Conservation (phyloP, 2,113 vertebrate genomes). For the Morone chrysops region DNA sequence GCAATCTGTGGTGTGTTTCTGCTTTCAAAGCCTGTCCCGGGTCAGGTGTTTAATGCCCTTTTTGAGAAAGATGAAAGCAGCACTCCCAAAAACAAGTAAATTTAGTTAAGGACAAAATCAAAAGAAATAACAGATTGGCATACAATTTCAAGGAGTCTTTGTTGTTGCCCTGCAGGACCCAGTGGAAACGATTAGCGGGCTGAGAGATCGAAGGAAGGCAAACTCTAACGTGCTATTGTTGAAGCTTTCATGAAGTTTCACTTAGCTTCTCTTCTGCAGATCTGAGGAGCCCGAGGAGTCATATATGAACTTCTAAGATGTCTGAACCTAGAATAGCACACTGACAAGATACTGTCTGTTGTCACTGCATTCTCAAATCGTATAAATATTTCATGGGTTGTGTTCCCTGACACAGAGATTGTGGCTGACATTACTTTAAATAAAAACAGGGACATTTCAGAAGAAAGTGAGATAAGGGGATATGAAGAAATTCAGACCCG, state of each 20-base stretch:
- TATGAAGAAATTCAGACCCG: background rate
- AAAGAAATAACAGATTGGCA: slow-evolving; percentile 58
- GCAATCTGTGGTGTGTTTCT: slow-evolving; percentile 17
- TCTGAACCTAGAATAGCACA: slow-evolving; percentile 45
- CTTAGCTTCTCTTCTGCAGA: slow-evolving; percentile 48
- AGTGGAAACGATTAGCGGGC: slow-evolving; percentile 53
- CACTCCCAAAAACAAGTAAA: slow-evolving; percentile 51
- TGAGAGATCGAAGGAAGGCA: slow-evolving; percentile 40
- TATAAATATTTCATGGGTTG: slow-evolving; percentile 54
- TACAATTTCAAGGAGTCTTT: slow-evolving; percentile 54
- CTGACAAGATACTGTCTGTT: slow-evolving; percentile 52
- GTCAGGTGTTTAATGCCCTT: slow-evolving; percentile 53
- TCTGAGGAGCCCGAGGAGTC: slow-evolving; percentile 49
- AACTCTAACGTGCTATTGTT: slow-evolving; percentile 44
- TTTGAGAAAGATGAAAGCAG: slow-evolving; percentile 61
- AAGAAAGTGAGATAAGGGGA: slow-evolving; percentile 15
- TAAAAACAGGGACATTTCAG: slow-evolving; percentile 26
- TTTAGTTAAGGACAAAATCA: slow-evolving; percentile 57
- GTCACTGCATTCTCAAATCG: slow-evolving; percentile 51
- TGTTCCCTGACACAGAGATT: slow-evolving; percentile 35
- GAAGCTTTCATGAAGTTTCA: slow-evolving; percentile 69
- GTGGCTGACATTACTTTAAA: slow-evolving; percentile 38
- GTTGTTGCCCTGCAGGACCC: slow-evolving; percentile 62
- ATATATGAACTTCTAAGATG: slow-evolving; percentile 35
- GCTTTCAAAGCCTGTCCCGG: slow-evolving; percentile 42